These are phyloP conservation scores for Erythrolamprus reginae DNA, from an alignment of 2,113 vertebrate species.

Conservation along the genomic window DNA sequence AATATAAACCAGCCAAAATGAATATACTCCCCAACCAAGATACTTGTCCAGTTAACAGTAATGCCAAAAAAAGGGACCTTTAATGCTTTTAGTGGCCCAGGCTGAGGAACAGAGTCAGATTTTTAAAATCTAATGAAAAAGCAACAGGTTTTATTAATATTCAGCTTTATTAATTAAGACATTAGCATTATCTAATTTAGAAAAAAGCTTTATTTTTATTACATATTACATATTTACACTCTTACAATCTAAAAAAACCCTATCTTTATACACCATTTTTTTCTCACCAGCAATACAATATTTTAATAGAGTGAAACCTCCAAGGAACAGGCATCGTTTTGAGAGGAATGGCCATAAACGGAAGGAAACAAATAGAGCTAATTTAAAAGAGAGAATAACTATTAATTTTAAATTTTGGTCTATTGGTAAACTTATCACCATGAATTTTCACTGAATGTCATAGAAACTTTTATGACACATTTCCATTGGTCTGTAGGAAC, in stretches of 20 bases:
- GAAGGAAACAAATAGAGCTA: neutral
- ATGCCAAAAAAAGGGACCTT: neutral
- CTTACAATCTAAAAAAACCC: neutral
- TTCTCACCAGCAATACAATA: neutral
- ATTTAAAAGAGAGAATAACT: neutral
- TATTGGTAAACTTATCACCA: neutral
- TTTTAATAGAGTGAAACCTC: neutral
- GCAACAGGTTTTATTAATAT: no score
- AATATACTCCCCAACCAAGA: neutral
- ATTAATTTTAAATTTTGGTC: neutral
- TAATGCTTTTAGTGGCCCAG: neutral
- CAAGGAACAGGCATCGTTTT: neutral
- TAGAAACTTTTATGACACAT: neutral
- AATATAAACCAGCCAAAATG: neutral
- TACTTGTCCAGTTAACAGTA: neutral
- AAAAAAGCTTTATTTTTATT: neutral
- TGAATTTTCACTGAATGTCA: neutral
- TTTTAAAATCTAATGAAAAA: no score
- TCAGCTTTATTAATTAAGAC: no score
- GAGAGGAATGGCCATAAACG: neutral
- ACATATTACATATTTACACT: neutral
- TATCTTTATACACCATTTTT: neutral
- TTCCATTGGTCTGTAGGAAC: neutral
- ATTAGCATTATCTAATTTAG: neutral
- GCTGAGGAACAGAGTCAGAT: no score